Percentiles rank a stretch among this genome's conserved stretches.
These are phyloP conservation scores for Gephyroberyx darwinii DNA, from an alignment of 2,797 vertebrate genomes.

Conservation along the genomic window DNA sequence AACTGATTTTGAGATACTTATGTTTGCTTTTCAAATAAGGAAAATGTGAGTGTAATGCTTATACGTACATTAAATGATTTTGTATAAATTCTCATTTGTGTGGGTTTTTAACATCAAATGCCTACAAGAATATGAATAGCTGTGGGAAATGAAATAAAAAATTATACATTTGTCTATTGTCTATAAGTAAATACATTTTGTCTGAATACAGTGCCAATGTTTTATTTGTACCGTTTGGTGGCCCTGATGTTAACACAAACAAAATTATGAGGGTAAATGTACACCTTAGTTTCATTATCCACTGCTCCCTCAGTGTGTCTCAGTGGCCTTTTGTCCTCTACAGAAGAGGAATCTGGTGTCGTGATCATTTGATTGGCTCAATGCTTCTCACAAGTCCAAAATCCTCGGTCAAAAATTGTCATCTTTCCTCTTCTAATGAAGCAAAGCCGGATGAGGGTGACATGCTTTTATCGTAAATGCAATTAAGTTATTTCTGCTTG, in stretches of 20 bases:
- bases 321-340: neutral
- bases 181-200: neutral
- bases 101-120: slow-evolving; percentile 27
- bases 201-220: slow-evolving; percentile 9
- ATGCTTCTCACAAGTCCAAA: too few relatives aligned
- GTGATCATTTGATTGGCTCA: neutral
- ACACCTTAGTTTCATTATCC: neutral
- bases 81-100: slow-evolving; percentile 51
- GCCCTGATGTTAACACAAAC: slow-evolving; percentile 2
- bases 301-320: neutral
- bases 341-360: too few relatives aligned
- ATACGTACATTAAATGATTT: slow-evolving; percentile 53
- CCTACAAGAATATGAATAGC: neutral
- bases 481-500: too few relatives aligned
- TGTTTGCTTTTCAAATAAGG: slow-evolving; percentile 31
- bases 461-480: too few relatives aligned
- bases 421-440: neutral
- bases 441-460: too few relatives aligned
- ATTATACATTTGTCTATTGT: slow-evolving; percentile 37
- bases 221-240: neutral
- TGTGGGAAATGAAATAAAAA: slow-evolving; percentile 54
- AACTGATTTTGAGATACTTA: slow-evolving; percentile 33
- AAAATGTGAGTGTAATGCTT: slow-evolving; percentile 31
- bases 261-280: slow-evolving; percentile 2
- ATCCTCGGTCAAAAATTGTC: neutral